These are phyloP conservation scores for Leptopilina syphax DNA, from an alignment of 2,888 invertebrate species.

Conservation along the genomic window DNA sequence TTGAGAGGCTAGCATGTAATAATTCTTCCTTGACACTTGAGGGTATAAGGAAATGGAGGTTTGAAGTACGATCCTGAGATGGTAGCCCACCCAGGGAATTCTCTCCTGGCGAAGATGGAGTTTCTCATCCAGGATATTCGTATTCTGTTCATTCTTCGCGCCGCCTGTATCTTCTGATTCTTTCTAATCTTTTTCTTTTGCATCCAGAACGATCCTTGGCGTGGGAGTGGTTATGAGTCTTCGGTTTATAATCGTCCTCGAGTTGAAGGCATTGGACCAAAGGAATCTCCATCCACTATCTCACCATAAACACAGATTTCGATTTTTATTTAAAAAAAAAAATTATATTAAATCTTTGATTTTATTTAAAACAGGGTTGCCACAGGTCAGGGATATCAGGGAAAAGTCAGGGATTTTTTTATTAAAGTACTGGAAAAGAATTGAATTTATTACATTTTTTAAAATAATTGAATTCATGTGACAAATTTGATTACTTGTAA, in stretches of 20 bases:
- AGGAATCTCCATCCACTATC: conserved; percentile 2
- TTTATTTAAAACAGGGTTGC: too few relatives aligned
- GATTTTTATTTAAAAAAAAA: too few relatives aligned
- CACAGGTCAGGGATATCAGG: too few relatives aligned
- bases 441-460: too few relatives aligned
- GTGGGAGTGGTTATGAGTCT: conserved; percentile 41
- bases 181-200: conserved; percentile 9
- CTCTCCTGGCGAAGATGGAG: conserved; percentile 27
- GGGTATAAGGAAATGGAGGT: conserved; percentile 22
- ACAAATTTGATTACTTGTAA: too few relatives aligned
- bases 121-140: conserved; percentile 29
- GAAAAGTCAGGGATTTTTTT: too few relatives aligned
- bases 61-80: conserved; percentile 11
- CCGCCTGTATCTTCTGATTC: conserved; percentile 17
- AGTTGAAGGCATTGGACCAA: conserved; percentile 32
- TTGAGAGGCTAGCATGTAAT: neutral
- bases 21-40: conserved; percentile 21
- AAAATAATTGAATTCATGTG: too few relatives aligned
- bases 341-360: too few relatives aligned
- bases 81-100: conserved; percentile 34
- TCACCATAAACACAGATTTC: too few relatives aligned
- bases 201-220: conserved; percentile 17
- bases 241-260: conserved; percentile 36
- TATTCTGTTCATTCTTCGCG: conserved; percentile 31
- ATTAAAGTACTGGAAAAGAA: too few relatives aligned